Evolutionary conservation across 1,140 invertebrate genomes (phyloP), one percentile per base, ranked within the genome.

Genomic region (Drosophila parabipectinata): DNA sequence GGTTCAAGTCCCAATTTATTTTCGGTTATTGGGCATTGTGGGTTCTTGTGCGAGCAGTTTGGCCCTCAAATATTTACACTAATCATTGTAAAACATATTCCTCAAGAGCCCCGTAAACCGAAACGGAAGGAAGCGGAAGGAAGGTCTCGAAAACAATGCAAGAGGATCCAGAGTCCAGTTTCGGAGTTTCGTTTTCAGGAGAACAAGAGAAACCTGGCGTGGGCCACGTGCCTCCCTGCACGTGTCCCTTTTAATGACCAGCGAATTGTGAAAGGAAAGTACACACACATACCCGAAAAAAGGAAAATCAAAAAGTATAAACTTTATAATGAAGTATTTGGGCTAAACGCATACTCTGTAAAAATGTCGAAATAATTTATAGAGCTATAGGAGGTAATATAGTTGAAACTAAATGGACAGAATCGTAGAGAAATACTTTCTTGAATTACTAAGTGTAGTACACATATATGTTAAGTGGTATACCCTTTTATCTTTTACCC

Each of bases 221-320:
- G 58, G 73, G 88, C 71, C 88, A 90, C 88, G 88, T 90, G 88
- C 88, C 85, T 81, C 74, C 66, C 59, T 77, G 85, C 90, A 91
- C 90, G 90, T 91, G 90, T 88, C 90, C 81, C 76, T 84, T 85
- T 91, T 91, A 91, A 91, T 91, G 90, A 91, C 90, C 90, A 84
- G 73, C 73, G 85, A 85, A 87, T 85, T 85, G 77, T 89, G 61
- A 78, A 67, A 68, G 68, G 59, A 75, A 72, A 59, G 37, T 45
- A 69, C 66, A 73, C 51, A 59, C 15, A 52, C 21, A 34, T 4
- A 15, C 26, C 51, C 51, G 39, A 10, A 67, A 53, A 67, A 60
- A 63, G 59, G 58, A 59, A 90, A 77, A 75, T 79, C 79, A 82
- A 79, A 82, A 79, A 77, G 63, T 66, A 63, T 41, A 62, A 34